A percentile compares a stretch with the other conserved stretches of the same genome.
Evolutionary conservation across 2,888 invertebrate genomes (phyloP).

Genomic region (Sceliomorpha sp.): DNA sequence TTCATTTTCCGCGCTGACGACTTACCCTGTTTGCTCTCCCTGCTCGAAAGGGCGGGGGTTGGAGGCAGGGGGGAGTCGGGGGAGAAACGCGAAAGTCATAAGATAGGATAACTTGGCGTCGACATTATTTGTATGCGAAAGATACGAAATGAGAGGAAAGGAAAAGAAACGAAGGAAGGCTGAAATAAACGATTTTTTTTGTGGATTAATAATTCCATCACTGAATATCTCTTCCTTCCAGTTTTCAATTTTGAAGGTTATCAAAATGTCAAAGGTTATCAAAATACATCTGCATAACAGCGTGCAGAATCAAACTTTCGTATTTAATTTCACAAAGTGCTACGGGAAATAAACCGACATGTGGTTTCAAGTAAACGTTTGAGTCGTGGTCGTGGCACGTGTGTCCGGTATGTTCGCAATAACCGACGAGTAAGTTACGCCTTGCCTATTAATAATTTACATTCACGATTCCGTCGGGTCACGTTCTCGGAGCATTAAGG

Average conservation of each 20-base stretch:
- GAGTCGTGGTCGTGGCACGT: constrained; percentile 13
- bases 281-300: too few relatives aligned
- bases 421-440: constrained; percentile 3
- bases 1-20: constrained; percentile 70
- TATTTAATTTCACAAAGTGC: background rate
- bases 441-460: constrained; percentile 46
- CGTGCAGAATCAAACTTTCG: too few relatives aligned
- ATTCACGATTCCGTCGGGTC: constrained; percentile 29
- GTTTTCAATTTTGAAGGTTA: too few relatives aligned
- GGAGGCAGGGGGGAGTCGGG: constrained; percentile 4
- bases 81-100: constrained; percentile 36
- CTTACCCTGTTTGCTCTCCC: constrained; percentile 51
- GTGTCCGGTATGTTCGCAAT: constrained; percentile 16
- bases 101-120: constrained; percentile 60
- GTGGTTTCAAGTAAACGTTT: constrained; percentile 7
- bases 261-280: too few relatives aligned
- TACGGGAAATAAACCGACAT: constrained; percentile 6
- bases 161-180: background rate
- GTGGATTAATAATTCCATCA: too few relatives aligned
- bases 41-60: too few relatives aligned
- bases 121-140: constrained; percentile 60
- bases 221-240: too few relatives aligned
- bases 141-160: constrained; percentile 25
- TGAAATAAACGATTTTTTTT: too few relatives aligned
- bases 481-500: constrained; percentile 14